Base-by-base conservation (phyloP, 2,888 invertebrate species). In the Nasonia oneida region DNA sequence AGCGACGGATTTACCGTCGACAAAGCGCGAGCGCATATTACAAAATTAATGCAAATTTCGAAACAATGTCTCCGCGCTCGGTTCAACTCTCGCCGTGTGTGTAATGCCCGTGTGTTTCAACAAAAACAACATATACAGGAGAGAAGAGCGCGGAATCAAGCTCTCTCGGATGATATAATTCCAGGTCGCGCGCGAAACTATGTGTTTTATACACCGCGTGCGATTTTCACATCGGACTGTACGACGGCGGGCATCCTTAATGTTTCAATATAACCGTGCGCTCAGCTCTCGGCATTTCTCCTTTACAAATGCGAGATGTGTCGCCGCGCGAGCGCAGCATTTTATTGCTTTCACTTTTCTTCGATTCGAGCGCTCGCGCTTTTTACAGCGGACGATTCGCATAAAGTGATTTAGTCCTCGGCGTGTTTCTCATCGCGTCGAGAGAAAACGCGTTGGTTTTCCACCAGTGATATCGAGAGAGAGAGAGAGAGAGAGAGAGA, bases 321-420 rank as follows among this genome's bases (percentile, higher is more conserved):
- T 23, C 50, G 53, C 8, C 47, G 81, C 23, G 39, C 8, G 8
- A 10, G 33, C 74, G 82, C 50, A 29, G 74, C 33, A n/a, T 53
- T 82, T 82, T 82, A 76, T 82, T 76, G 76, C 82, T 82, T 82
- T 82, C 76, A 82, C 82, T 82, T 82, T 64, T 70, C 76, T 76
- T 67, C 61, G 23, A 73, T 61, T 61, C 67, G 42, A 37, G 39
- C 57, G 42, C 23, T 23, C 39, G 37, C 61, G 23, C 23, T 33
- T 67, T 67, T 67, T 29, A 29, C 67, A 29, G 33, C 67, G 14
- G 61, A 29, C 67, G 33, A 67, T 67, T 67, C 67, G 14, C 67
- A 29, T 29, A 67, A 67, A 33, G 67, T 14, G 67, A 67, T 67
- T 33, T 67, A 29, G 67, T 29, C 33, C 33, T 67, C 23, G 57